Evolutionary conservation across 2,113 vertebrate genomes (phyloP).

Genomic region (Tursiops truncatus): DNA sequence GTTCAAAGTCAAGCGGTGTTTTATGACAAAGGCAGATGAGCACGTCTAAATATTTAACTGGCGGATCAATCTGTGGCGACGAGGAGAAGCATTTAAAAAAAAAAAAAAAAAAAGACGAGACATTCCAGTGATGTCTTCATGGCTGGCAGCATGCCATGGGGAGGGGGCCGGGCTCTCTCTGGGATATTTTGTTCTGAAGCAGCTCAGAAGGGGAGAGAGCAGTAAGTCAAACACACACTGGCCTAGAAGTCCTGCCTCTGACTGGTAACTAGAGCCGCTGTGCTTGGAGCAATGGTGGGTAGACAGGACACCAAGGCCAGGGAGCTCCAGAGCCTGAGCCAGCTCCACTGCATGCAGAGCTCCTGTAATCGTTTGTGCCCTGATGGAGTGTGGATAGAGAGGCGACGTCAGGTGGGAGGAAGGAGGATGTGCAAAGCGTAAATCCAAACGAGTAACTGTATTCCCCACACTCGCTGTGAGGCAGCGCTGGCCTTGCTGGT

Average conservation of each 20-base stretch:
- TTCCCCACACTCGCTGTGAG: background rate
- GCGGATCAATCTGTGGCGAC: slow-evolving; percentile 61
- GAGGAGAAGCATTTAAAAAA: background rate
- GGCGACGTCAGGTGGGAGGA: background rate
- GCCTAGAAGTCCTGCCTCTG: background rate
- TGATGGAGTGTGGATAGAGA: background rate
- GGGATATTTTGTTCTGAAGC: background rate
- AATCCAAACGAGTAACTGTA: background rate
- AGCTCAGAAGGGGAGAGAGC: background rate
- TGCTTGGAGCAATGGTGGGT: background rate
- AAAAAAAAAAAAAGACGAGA: background rate
- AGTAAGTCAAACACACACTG: background rate
- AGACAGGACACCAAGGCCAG: background rate
- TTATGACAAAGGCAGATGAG: slow-evolving; percentile 55
- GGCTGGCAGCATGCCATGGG: background rate
- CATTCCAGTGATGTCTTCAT: background rate
- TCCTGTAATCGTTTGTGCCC: background rate
- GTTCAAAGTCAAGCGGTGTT: slow-evolving; percentile 45
- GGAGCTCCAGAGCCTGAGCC: background rate
- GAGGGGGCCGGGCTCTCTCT: background rate
- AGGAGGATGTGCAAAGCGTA: background rate
- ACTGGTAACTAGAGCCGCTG: background rate
- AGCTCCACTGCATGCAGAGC: rapidly evolving
- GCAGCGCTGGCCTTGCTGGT: background rate
- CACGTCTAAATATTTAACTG: slow-evolving; percentile 71